Base-by-base conservation (phyloP, 2,113 vertebrate genomes). In the Colistium nudipinnis region DNA sequence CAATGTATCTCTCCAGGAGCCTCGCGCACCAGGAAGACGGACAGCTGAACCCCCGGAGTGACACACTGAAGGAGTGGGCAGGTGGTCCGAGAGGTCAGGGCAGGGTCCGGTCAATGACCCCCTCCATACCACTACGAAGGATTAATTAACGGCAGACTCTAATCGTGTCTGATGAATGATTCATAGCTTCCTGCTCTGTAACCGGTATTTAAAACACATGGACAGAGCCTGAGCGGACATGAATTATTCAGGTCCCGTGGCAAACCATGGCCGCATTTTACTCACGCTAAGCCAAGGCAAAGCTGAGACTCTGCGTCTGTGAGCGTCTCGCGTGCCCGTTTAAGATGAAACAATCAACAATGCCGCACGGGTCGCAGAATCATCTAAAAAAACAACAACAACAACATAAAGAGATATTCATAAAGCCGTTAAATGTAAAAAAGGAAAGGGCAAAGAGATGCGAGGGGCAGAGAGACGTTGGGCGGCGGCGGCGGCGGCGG, bases 91-190 rank as follows among this genome's bases (percentile, higher is more conserved):
- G 81, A 74, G 83, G 79, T 80, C 76, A 77, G 78, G 62, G 39
- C 80, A 62, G 59, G 33, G 75, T 82, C 70, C 79, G 69, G 80
- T 77, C 77, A 41, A 62, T 83, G 84, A 88, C 84, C 85, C 65
- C 39, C 39, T 74, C 76, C 60, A 64, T 63, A 85, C 57, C 54
- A 78, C 68, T 69, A 70, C 27, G 44, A 87, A 81, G 88, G 87
- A 88, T 90, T 91, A 91, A 91, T 91, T 91, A 91, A 91, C 85
- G 76, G 84, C 74, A 85, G 80, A 84, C 78, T 86, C 88, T 85
- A 89, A 90, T 84, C 47, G 65, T 64, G 64, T 80, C 70, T 81
- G 74, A 87, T 92, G 85, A 91, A 92, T 91, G 78, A 91, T 91
- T 92, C 87, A 92, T 91, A 64, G 63, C 79, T 80, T 69, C 68